Evolutionary conservation across 2,113 vertebrate genomes (phyloP), one percentile per base, ranked within the genome.

Genomic region (Eolophus roseicapilla): DNA sequence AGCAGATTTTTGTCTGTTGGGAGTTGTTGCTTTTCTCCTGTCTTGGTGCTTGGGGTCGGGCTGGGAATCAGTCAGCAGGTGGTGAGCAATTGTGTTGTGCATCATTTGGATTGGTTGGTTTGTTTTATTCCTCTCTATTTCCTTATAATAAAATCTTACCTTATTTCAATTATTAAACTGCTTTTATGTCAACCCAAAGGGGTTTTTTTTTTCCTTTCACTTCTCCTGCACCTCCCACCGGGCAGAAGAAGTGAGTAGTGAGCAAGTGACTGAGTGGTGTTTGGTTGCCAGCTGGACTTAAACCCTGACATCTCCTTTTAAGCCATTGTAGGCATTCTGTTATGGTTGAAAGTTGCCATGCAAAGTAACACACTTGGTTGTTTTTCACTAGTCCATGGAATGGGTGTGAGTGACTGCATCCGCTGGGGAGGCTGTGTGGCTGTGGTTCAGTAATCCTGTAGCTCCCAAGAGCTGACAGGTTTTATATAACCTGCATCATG

Each of bases 401-500:
- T 10, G 14, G 29, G 13, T 20, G 28, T 37, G n/a, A 47, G 25
- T 86, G 59, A 16, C 53, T 52, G 41, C 3, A 24, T 27, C 33
- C 6, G 1, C 68, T 19, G 5, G 41, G 41, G n/a, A 24, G 57
- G 19, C 19, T 13, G 25, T 9, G 20, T 41, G 65, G 74, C 55
- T 88, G 31, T 2, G 0, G 31, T 13, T 81, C 43, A 31, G n/a
- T 37, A 35, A 15, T 23, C 25, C 20, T 27, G 29, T 11, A 13
- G 7, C 6, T 47, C n/a, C 41, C 3, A 17, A 25, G 13, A 71
- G 44, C 41, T 67, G 27, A 6, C 9, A 27, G 62, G 2, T n/a
- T 75, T 52, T 35, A 19, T 0, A 13, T 5, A 59, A 16, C 17
- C 53, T 19, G 3, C 29, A 1, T 11, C 0, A 0, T 21, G 27